Evolutionary conservation across 64 coral and sea anemone species (phyloP), one percentile per base, ranked within the genome.

Genomic region (Catalaphyllia jardinei): DNA sequence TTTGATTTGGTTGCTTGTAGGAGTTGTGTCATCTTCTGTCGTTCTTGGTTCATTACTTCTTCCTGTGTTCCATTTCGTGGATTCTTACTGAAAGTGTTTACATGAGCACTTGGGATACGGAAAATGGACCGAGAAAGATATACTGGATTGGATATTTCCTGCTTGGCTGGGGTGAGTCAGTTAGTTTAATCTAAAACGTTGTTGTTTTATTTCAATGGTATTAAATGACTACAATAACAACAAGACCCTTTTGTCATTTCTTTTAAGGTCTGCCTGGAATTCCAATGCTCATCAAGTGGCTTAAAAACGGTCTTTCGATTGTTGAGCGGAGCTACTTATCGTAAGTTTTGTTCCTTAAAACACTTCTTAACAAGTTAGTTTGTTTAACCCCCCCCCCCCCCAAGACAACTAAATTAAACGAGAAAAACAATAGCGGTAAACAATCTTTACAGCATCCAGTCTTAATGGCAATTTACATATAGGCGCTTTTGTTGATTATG

Each of bases 21-120:
- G 52, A 2, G 4, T 29, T 88, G 18, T 88, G 86, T 29, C 60
- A 88, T 31, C 69, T 96, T 49, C 78, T 88, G 13, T 96, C 94
- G 8, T 90, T 96, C 50, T 77, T 96, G 59, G 94, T 83, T 33
- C 94, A 96, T 52, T 96, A 96, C 62, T 96, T 96, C 88, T 96
- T 83, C 83, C 60, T 96, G 59, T 96, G 94, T 12, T 75, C 94
- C 4, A 93, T 96, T 71, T 89, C 94, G 17, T 96, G 91, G 94
- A 96, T 96, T 63, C 51, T 96, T 42, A 78, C 94, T 11, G 94
- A 96, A n/a, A 88, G 87, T 1, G 72, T 93, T 16, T 96, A 96
- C 77, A 96, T 96, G 94, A 83, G 89, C 72, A 92, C 29, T 51
- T 93, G 91, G 94, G 86, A 77, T 25, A 87, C 94, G 17, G 51